Evolutionary conservation across 2,888 invertebrate species (phyloP).

Genomic region (Meliscaeva auricollis): DNA sequence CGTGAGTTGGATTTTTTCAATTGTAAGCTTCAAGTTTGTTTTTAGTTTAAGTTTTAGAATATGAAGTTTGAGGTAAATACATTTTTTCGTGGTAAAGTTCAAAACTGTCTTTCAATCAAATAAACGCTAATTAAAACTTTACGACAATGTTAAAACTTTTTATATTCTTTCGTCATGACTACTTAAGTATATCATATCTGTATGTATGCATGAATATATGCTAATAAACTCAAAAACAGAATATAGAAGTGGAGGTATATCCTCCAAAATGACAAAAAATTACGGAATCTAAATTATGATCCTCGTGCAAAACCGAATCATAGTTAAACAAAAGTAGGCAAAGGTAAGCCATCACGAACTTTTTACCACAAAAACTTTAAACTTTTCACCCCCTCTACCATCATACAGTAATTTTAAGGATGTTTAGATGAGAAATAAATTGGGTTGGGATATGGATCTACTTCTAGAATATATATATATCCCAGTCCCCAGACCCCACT

Average conservation of each 20-base stretch:
- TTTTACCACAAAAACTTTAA: not conserved
- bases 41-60: too few relatives aligned
- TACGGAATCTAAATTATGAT: not conserved
- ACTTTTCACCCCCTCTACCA: not conserved
- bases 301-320: not conserved
- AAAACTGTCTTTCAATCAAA: too few relatives aligned
- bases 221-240: too few relatives aligned
- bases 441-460: not conserved
- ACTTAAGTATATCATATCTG: too few relatives aligned
- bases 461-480: not conserved
- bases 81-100: too few relatives aligned
- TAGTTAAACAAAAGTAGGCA: not conserved
- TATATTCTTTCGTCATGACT: too few relatives aligned
- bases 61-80: too few relatives aligned
- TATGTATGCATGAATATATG: too few relatives aligned
- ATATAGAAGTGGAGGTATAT: not conserved
- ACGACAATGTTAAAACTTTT: too few relatives aligned
- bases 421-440: not conserved
- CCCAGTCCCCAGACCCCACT: not conserved
- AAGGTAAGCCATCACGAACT: not conserved
- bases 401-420: not conserved
- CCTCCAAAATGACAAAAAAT: slow-evolving; percentile 2
- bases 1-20: too few relatives aligned
- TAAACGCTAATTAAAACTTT: too few relatives aligned
- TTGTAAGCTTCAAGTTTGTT: too few relatives aligned